Evolutionary conservation across 2,797 vertebrate genomes (phyloP).

Genomic region (Microhierax caerulescens): DNA sequence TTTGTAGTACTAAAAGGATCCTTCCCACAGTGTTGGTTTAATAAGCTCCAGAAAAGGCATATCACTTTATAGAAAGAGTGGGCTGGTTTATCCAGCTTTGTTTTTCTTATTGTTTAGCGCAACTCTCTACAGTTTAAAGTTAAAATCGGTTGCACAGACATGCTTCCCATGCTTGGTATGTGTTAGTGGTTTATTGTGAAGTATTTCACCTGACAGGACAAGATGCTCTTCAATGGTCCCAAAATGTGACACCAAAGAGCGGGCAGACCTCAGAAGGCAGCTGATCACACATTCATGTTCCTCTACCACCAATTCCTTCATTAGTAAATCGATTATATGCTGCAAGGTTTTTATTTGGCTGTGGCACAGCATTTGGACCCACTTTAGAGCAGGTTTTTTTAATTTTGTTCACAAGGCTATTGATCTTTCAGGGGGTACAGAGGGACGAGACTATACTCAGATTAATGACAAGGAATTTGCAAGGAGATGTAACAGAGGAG

Average conservation of each 20-base stretch:
- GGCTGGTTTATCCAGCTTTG: neutral
- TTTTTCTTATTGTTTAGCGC: neutral
- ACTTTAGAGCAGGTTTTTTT: neutral
- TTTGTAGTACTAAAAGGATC: neutral
- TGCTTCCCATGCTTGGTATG: neutral
- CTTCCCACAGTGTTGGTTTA: neutral
- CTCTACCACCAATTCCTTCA: neutral
- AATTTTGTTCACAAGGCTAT: neutral
- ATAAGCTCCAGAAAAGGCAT: neutral
- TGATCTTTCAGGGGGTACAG: neutral
- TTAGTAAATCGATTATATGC: neutral
- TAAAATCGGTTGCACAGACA: neutral
- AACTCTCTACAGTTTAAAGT: neutral
- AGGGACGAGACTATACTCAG: neutral
- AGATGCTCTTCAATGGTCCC: neutral
- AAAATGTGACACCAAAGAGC: neutral
- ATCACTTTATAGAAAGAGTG: neutral
- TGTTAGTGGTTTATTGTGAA: neutral
- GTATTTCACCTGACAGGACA: neutral
- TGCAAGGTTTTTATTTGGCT: neutral
- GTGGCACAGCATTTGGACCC: neutral
- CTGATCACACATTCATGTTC: neutral
- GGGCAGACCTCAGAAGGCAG: neutral
- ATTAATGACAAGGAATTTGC: neutral
- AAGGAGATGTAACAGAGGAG: neutral